phyloP scores from a whole-genome alignment of 2,797 vertebrate genomes.

The Sitta carolinensis region DNA sequence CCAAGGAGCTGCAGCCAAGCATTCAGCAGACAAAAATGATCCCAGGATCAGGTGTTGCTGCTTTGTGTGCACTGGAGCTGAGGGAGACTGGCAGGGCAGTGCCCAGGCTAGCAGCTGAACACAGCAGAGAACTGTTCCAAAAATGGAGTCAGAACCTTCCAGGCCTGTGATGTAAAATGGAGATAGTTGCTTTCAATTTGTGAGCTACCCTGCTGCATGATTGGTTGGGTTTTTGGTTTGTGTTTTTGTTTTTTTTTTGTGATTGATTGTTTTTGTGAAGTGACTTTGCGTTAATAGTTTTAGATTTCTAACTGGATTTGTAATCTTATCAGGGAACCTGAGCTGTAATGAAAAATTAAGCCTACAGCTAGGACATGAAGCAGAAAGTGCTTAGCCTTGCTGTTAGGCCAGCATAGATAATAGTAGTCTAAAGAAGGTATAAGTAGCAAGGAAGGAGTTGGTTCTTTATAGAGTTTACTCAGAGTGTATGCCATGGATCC shows the following conservation, averaged over 20 bases:
- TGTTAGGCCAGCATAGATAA: not conserved
- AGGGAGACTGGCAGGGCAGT: constrained; percentile 2
- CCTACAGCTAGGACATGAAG: not conserved
- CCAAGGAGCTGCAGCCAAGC: not conserved
- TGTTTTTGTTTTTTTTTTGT: not conserved
- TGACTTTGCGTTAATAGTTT: not conserved
- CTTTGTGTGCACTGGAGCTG: constrained; percentile 13
- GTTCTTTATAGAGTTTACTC: not conserved
- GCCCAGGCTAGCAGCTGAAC: not conserved
- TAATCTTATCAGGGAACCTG: constrained; percentile 2
- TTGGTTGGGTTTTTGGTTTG: too few relatives aligned
- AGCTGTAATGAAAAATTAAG: constrained; percentile 27
- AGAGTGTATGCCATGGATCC: not conserved
- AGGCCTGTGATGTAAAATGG: not conserved
- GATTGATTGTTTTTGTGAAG: not conserved
- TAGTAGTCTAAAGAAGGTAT: not conserved
- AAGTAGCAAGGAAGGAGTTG: not conserved
- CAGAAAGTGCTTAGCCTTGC: not conserved
- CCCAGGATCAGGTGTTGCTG: constrained; percentile 58
- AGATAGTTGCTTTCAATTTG: not conserved
- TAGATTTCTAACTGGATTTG: constrained; percentile 6
- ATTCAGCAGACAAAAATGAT: constrained; percentile 5
- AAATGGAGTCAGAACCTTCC: not conserved
- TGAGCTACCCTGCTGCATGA: not conserved
- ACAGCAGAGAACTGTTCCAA: constrained; percentile 36